Evolutionary conservation across 2,797 vertebrate genomes (phyloP), one percentile per base, ranked within the genome.

Genomic region (Hydrocynus forskahlii): DNA sequence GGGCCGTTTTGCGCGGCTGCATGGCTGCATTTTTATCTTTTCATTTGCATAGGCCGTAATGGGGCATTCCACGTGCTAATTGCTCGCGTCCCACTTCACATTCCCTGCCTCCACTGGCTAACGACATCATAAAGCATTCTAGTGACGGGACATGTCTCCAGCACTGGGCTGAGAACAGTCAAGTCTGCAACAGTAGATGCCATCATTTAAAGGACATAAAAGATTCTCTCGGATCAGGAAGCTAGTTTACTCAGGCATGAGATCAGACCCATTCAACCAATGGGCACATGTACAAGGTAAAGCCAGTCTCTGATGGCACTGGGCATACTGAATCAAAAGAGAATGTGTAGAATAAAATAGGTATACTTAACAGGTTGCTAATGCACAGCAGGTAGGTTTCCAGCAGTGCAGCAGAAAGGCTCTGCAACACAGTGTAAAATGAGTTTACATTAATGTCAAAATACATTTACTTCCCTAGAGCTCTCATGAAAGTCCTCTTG

Each of bases 91-190:
- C 91, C 89, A 87, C 89, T 92, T 90, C 87, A 86, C 89, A 88
- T 91, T 91, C 92, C 83, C 86, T 76, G 81, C 89, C 91, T 91
- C 91, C 88, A 87, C 86, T 86, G 88, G 92, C 91, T 94, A 95
- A 94, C 93, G 90, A 92, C 84, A 91, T 91, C 90, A 90, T 95
- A 94, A 95, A 94, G 92, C 91, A 94, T 92, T 89, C 89, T 85
- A 84, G 86, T 81, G 89, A 89, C 83, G 85, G 83, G 89, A 91
- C 91, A 89, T 86, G 86, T 92, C 88, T 89, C 87, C 89, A 91
- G 92, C 81, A 83, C 84, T 88, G 90, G 90, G 92, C 90, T 88
- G 93, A 90, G 92, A 92, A 92, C 92, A 91, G 88, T 91, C 88
- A 86, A 86, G 80, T 83, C 89, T 88, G 88, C 91, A 89, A 92